These are phyloP conservation scores for Calycopis cecrops DNA, from an alignment of 1,140 invertebrate genomes.

Conservation along the genomic window DNA sequence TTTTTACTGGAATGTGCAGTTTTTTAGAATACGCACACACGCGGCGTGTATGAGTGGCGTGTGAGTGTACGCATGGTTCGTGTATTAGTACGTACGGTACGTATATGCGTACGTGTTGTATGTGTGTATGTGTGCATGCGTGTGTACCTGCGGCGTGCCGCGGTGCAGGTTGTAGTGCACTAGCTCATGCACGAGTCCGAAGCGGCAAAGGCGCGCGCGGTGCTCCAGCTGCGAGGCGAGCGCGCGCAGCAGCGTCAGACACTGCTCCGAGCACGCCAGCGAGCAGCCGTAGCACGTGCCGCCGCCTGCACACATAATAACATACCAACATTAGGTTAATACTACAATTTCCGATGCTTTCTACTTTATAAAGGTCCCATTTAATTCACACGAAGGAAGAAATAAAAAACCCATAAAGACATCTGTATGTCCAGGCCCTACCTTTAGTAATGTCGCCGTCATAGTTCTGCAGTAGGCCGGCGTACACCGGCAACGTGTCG, in stretches of 20 bases:
- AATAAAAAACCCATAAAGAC: no score
- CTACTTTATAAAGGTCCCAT: no score
- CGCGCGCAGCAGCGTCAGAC: constrained; percentile 93
- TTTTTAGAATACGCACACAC: no score
- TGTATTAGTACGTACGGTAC: not conserved
- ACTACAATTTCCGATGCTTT: no score
- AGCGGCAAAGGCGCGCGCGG: constrained; percentile 86
- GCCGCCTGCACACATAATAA: constrained; percentile 20
- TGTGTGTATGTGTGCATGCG: not conserved
- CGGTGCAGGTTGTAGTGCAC: constrained; percentile 92
- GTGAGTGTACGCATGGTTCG: no score
- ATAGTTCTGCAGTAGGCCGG: constrained; percentile 61
- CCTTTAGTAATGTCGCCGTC: constrained; percentile 64
- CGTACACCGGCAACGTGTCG: constrained; percentile 69
- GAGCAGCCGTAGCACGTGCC: constrained; percentile 91
- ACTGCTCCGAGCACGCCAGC: constrained; percentile 92
- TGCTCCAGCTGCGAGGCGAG: constrained; percentile 89
- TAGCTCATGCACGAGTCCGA: constrained; percentile 92
- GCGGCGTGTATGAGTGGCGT: no score
- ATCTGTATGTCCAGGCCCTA: no score
- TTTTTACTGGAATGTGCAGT: no score
- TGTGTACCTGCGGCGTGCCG: constrained; percentile 80
- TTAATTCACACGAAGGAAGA: no score
- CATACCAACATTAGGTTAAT: not conserved
- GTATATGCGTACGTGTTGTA: not conserved